Base-by-base conservation (phyloP, 2,113 vertebrate genomes). In the Labeo rohita region DNA sequence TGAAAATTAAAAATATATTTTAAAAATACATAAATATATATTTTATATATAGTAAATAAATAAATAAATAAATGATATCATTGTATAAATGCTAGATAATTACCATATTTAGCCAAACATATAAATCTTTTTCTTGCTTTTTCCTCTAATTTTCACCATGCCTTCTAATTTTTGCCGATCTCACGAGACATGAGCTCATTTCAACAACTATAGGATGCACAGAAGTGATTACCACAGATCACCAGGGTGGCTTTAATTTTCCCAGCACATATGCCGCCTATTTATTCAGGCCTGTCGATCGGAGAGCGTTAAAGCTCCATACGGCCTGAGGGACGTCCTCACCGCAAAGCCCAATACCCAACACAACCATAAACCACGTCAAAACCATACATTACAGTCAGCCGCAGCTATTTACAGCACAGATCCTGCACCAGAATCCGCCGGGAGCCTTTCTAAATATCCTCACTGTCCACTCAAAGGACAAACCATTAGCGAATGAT, bases 401-500 rank as follows among this genome's bases (percentile, higher is more conserved):
- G 3, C 54, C 54, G 43, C 56, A 23, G 78, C 59, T 65, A 66
- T 81, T 81, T 81, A 81, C 79, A 81, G 79, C 36, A 47, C 45
- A 6, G 34, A 34, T 34, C 50, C 75, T 34, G 75, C 23, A 8
- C 8, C 54, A n/a, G 54, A 36, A 87, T 87, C 88, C n/a, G 28
- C 72, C 54, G 88, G 88, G 89, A 90, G 70, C 18, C 18, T 49
- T 89, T 88, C 68, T 70, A 89, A 80, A 84, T 36, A 70, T 9
- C 13, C 76, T 21, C 50, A 80, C 50, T 77, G 75, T 74, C 87
- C 81, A 72, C 39, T 70, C 74, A 89, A 80, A 81, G 61, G 63
- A 61, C 18, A 13, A 81, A 73, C 68, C 85, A 90, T 92, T 92
- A 91, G 89, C 89, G 90, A 89, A 92, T 52, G 89, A 90, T 66